phyloP scores from a whole-genome alignment of 2,113 vertebrate genomes.

The Oxyura jamaicensis region DNA sequence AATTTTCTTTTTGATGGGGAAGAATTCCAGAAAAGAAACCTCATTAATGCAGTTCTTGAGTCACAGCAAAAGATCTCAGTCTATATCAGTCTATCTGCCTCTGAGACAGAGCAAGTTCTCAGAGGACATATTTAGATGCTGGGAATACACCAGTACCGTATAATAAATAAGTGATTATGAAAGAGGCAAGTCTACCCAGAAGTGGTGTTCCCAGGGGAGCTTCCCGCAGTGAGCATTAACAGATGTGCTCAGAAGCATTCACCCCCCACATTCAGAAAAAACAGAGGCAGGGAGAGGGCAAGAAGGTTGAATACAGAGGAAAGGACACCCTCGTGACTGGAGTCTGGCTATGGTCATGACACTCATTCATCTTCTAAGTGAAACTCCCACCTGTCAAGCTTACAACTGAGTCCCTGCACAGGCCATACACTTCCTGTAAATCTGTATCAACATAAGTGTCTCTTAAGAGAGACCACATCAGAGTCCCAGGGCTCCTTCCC shows the following conservation, averaged over 20 bases:
- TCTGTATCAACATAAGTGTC: neutral
- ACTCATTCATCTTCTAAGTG: neutral
- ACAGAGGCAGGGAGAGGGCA: neutral
- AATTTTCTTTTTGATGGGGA: neutral
- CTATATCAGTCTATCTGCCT: conserved; percentile 22
- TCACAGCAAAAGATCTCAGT: neutral
- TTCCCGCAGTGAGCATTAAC: conserved; percentile 53
- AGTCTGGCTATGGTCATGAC: neutral
- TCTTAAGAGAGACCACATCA: neutral
- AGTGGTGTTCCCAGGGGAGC: conserved; percentile 34
- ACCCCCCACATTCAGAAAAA: neutral
- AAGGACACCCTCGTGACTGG: neutral
- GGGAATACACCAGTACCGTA: conserved; percentile 57
- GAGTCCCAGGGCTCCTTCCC: neutral
- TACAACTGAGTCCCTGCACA: neutral
- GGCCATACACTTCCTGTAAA: neutral
- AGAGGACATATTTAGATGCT: conserved; percentile 66
- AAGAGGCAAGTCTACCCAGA: conserved; percentile 54
- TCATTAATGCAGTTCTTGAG: neutral
- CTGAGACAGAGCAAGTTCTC: conserved; percentile 27
- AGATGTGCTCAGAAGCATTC: conserved; percentile 63
- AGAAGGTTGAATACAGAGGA: neutral
- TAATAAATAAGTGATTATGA: conserved; percentile 56
- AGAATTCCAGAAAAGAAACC: neutral
- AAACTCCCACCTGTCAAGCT: neutral